Evolutionary conservation across 2,797 vertebrate species (phyloP), one percentile per base, ranked within the genome.

Genomic region (Hipposideros larvatus): DNA sequence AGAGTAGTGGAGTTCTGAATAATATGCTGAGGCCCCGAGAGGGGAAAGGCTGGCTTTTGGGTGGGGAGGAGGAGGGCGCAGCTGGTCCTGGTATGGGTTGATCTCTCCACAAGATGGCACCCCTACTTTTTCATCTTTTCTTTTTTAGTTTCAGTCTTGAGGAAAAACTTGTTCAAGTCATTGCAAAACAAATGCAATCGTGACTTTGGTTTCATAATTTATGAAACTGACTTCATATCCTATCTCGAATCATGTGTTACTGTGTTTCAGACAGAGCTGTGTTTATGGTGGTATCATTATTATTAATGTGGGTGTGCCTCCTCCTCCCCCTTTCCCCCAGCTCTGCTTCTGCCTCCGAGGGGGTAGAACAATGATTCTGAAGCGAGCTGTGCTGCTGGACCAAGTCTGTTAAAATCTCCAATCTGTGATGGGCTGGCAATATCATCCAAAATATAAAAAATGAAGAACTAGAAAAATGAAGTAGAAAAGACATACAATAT

Each of bases 81-180:
- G 18, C 55, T 15, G n/a, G 84, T n/a, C 51, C 63, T 79, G 92
- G 24, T 66, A 18, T 71, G 83, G 74, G 68, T 34, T 4, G 22
- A 63, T 91, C 34, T 93, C 7, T 41, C 96, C 97, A 97, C 96
- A 43, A 97, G 97, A 68, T 97, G 97, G 97, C 96, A 31, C 65
- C 86, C 86, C 86, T 22, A 87, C 94, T 91, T 96, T 80, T 91
- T 77, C 2, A 63, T 80, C 84, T 82, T 83, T 51, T 37, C 3
- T 21, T 6, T 82, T 63, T 78, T 43, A 2, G 68, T 53, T 85
- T 85, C 59, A n/a, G 18, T 70, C 46, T 74, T 2, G 66, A 74
- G 66, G 57, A 59, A 87, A 92, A 79, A 82, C 21, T 70, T 95
- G 51, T 83, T 94, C 66, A 31, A 34, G 43, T 85, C 63, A 26